Conservation (phyloP, 2,113 vertebrate genomes). For the Conger conger region DNA sequence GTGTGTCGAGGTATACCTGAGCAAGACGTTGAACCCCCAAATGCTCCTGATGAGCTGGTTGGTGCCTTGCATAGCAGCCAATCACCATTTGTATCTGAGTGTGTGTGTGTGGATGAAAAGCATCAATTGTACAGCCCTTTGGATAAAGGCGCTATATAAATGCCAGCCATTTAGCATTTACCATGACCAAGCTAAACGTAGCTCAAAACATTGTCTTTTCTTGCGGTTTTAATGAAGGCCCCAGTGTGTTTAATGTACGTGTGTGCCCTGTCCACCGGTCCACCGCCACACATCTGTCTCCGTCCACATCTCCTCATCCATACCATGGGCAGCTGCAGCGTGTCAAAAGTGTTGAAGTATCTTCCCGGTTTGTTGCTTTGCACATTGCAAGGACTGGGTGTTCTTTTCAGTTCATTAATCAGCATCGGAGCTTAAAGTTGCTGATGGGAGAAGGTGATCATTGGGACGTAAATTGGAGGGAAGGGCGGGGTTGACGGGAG, state of each 20-base stretch:
- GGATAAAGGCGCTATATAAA: no score
- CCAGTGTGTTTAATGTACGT: constrained; percentile 16
- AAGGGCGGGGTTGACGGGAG: not conserved
- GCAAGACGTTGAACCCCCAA: no score
- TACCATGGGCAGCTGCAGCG: constrained; percentile 15
- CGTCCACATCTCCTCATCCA: constrained; percentile 1
- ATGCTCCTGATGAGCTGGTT: no score
- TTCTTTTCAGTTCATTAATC: not conserved
- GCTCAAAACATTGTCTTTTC: not conserved
- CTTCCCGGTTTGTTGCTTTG: not conserved
- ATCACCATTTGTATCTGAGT: no score
- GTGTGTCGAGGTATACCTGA: no score
- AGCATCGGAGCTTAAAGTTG: constrained; percentile 13
- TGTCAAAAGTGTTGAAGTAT: constrained; percentile 5
- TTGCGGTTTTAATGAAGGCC: constrained; percentile 24
- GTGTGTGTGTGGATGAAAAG: no score
- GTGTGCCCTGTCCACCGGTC: constrained; percentile 15
- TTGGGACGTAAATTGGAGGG: not conserved
- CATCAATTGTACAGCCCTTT: no score
- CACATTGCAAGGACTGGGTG: constrained; percentile 3
- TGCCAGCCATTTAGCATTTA: no score
- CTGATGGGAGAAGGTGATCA: not conserved
- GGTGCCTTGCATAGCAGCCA: no score
- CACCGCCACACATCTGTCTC: constrained; percentile 3
- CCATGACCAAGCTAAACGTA: not conserved